A percentile compares a stretch with the other conserved stretches of the same genome.
Conservation (phyloP, 2,113 vertebrate species). For the Psilopogon haemacephalus region DNA sequence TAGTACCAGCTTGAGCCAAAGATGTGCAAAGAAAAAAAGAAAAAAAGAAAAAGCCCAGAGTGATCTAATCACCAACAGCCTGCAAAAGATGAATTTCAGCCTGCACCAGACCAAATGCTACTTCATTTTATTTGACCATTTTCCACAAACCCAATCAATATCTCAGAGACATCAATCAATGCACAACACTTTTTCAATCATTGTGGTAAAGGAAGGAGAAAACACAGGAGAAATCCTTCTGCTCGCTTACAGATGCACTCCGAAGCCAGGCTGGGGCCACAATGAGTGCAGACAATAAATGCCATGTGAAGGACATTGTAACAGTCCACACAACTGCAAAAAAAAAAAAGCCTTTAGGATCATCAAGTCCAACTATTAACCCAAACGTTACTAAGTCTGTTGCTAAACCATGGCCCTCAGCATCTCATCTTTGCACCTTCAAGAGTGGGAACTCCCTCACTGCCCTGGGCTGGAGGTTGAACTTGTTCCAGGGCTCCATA, state of each 20-base stretch:
- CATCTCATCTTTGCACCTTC: too few relatives aligned
- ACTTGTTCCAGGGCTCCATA: too few relatives aligned
- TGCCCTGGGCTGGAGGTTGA: too few relatives aligned
- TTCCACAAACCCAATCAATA: slow-evolving; percentile 36
- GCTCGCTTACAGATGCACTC: neutral
- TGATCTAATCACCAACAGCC: slow-evolving; percentile 2
- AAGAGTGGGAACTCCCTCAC: too few relatives aligned
- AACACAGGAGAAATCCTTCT: neutral
- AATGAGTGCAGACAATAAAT: fast-evolving
- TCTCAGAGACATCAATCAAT: slow-evolving; percentile 25
- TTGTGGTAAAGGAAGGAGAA: neutral
- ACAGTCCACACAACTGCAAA: neutral
- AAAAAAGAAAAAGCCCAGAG: neutral
- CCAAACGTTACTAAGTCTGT: too few relatives aligned
- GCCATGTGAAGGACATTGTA: fast-evolving
- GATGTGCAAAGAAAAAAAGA: neutral
- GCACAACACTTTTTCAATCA: slow-evolving; percentile 6
- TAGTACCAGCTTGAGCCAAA: neutral
- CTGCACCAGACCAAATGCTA: slow-evolving; percentile 8
- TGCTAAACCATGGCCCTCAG: too few relatives aligned
- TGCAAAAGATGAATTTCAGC: slow-evolving; percentile 34
- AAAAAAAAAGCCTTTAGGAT: too few relatives aligned
- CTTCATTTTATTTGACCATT: slow-evolving; percentile 54
- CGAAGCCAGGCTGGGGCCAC: neutral
- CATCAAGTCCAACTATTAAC: too few relatives aligned